Conservation (phyloP, 30 jellyfish, hydroid and myxozoan genomes). For the Hydractinia echinata region DNA sequence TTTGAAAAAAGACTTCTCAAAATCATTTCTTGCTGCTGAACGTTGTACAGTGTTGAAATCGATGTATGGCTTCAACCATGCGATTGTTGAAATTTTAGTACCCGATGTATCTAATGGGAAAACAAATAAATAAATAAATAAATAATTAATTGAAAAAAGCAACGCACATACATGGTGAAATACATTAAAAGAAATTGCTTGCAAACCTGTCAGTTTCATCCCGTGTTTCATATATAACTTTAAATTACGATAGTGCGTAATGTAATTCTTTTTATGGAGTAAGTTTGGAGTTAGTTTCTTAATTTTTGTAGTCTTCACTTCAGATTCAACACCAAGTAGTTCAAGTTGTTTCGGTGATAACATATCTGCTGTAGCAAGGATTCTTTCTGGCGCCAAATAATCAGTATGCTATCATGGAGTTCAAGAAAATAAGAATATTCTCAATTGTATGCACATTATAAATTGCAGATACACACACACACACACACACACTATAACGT, state of each 20-base stretch:
- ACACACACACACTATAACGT: no score
- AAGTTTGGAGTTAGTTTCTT: neutral
- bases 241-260: no score
- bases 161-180: neutral
- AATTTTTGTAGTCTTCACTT: no score
- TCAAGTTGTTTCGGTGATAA: no score
- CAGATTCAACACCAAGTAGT: no score
- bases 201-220: no score
- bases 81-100: conserved; percentile 41
- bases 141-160: conserved; percentile 17
- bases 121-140: conserved; percentile 26
- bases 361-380: neutral
- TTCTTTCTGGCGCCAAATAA: conserved; percentile 17
- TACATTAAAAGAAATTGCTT: no score
- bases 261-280: no score
- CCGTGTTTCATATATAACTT: no score
- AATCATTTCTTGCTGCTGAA: conserved; percentile 32
- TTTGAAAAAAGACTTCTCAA: conserved; percentile 26
- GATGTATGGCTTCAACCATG: conserved; percentile 49
- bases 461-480: no score
- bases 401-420: conserved; percentile 13
- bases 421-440: neutral
- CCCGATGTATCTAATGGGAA: conserved; percentile 36
- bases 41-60: conserved; percentile 51
- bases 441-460: no score